Conservation (phyloP, 2,888 invertebrate species). For the Sepioteuthis lessoniana region DNA sequence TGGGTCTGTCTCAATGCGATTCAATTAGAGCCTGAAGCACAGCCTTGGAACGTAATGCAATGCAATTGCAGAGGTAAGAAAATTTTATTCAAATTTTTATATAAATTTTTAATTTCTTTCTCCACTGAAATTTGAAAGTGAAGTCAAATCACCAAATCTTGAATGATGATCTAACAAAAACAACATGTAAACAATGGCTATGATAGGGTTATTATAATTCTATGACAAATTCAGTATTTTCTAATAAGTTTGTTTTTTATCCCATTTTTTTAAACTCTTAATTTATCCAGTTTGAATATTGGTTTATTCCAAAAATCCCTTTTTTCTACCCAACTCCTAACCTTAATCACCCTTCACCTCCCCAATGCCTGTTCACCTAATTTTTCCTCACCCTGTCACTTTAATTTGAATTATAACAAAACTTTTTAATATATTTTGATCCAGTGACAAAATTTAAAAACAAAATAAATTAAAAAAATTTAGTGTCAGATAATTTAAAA, state of each 20-base stretch:
- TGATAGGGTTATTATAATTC: no score
- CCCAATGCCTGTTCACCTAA: neutral
- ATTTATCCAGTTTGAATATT: neutral
- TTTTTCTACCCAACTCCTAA: neutral
- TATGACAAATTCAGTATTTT: neutral
- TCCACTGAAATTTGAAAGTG: no score
- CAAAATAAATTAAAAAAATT: neutral
- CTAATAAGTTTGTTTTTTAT: neutral
- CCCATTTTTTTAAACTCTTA: neutral
- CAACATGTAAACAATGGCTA: no score
- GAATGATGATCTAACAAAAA: neutral
- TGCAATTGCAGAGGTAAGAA: constrained; percentile 42
- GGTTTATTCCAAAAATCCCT: neutral
- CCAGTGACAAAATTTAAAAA: neutral
- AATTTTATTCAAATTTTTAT: neutral
- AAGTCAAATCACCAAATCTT: no score
- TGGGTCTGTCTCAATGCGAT: constrained; percentile 47
- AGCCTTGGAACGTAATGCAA: constrained; percentile 37
- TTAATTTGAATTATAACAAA: neutral
- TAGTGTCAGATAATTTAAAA: neutral
- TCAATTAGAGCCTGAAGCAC: constrained; percentile 35
- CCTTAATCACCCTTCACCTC: neutral
- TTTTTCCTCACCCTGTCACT: neutral
- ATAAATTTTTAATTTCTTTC: neutral
- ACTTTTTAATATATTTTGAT: neutral